Evolutionary conservation across 2,888 invertebrate genomes (phyloP).

Genomic region (Aplocera efformata): DNA sequence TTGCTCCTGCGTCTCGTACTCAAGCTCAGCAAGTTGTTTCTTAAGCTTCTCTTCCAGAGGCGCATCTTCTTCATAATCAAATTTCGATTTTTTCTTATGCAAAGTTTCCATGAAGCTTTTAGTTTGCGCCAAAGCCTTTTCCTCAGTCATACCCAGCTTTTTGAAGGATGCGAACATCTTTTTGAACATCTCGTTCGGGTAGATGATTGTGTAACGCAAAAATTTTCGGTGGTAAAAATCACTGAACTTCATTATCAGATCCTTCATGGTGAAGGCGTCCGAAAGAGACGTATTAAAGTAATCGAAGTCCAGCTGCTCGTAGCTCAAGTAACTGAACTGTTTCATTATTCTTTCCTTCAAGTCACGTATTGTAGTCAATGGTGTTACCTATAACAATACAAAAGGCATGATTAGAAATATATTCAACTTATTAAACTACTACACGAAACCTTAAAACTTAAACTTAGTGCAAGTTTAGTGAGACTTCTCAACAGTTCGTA

Average conservation of each 20-base stretch:
- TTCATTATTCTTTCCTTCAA: not conserved
- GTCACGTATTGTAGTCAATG: not conserved
- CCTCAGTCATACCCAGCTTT: conserved; percentile 1
- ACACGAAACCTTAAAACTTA: too few relatives aligned
- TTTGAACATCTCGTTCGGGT: conserved; percentile 1
- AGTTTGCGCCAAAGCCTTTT: not conserved
- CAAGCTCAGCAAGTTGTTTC: too few relatives aligned
- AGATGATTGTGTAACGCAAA: not conserved
- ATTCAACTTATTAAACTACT: not conserved
- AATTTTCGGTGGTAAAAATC: too few relatives aligned
- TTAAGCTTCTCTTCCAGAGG: not conserved
- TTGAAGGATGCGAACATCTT: not conserved
- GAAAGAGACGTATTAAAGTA: not conserved
- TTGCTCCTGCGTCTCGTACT: too few relatives aligned
- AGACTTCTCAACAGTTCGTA: too few relatives aligned
- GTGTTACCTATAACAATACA: not conserved
- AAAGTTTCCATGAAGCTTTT: not conserved
- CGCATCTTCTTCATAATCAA: conserved; percentile 1
- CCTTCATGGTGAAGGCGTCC: not conserved
- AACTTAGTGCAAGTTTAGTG: too few relatives aligned
- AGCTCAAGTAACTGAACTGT: not conserved
- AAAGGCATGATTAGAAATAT: too few relatives aligned
- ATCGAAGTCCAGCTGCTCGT: not conserved
- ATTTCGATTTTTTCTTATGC: not conserved
- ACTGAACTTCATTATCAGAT: not conserved